These are phyloP conservation scores for Periplaneta americana DNA, from an alignment of 1,140 invertebrate species.

Conservation along the genomic window DNA sequence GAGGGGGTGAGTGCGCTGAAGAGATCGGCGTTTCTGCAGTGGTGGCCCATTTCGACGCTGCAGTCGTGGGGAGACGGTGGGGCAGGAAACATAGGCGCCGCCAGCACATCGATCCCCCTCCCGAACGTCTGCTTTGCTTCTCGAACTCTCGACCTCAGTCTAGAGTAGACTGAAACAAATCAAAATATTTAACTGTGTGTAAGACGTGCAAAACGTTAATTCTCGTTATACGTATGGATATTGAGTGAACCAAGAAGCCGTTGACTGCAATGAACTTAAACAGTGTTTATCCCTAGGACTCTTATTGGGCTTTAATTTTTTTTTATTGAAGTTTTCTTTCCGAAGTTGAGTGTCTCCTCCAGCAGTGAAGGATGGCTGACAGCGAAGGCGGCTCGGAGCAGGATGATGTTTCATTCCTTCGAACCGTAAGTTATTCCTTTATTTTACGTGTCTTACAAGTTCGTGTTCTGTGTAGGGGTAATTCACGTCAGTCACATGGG, in stretches of 20 bases:
- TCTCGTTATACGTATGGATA: neutral
- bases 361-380: slow-evolving; percentile 83
- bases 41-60: neutral
- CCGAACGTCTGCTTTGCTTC: neutral
- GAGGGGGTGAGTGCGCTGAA: neutral
- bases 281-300: neutral
- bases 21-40: neutral
- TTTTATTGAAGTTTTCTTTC: neutral
- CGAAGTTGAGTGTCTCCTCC: neutral
- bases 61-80: neutral
- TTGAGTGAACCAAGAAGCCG: neutral
- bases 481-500: neutral
- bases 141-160: neutral
- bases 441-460: too few relatives aligned
- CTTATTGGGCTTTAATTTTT: neutral
- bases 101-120: neutral
- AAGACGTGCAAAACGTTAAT: too few relatives aligned
- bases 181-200: neutral
- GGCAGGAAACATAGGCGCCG: neutral
- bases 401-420: slow-evolving; percentile 96
- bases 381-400: slow-evolving; percentile 90
- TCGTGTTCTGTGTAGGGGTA: neutral
- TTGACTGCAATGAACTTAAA: neutral
- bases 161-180: neutral
- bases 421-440: slow-evolving; percentile 71